Percentiles rank a stretch among this genome's conserved stretches.
Evolutionary conservation across 2,888 invertebrate species (phyloP).

Genomic region (Heteromurus nitidus): DNA sequence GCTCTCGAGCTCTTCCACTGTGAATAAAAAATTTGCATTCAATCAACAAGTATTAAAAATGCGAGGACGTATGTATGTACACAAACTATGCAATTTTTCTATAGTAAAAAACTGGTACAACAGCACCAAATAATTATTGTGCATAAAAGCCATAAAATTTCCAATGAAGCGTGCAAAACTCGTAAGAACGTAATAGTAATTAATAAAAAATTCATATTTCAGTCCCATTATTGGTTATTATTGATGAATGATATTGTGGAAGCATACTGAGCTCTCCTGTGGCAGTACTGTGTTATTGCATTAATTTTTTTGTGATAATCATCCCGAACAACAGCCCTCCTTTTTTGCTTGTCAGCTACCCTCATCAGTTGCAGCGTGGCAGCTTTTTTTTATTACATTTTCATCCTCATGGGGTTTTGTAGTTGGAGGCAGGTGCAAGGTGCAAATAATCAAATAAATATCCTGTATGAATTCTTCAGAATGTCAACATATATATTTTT

Average conservation of each 20-base stretch:
- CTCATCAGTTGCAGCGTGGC: slow-evolving; percentile 46
- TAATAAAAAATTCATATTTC: slow-evolving; percentile 44
- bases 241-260: slow-evolving; percentile 32
- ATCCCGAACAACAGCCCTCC: background rate
- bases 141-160: slow-evolving; percentile 10
- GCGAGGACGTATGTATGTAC: background rate
- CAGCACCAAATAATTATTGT: slow-evolving; percentile 10
- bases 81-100: background rate
- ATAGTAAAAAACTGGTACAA: too few species aligned
- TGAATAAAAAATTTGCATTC: background rate
- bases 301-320: slow-evolving; percentile 35
- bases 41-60: background rate
- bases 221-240: slow-evolving; percentile 41
- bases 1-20: background rate
- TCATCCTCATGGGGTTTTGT: background rate
- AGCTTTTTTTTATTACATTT: slow-evolving; percentile 26
- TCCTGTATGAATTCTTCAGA: too few species aligned
- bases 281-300: slow-evolving; percentile 41
- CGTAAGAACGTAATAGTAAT: slow-evolving; percentile 46
- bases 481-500: too few species aligned
- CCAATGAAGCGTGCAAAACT: background rate
- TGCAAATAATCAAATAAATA: too few species aligned
- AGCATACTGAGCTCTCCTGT: slow-evolving; percentile 12
- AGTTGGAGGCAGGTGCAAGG: slow-evolving; percentile 12
- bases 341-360: slow-evolving; percentile 33